Evolutionary conservation across 2,888 invertebrate genomes (phyloP), one percentile per base, ranked within the genome.

Genomic region (Chloromyia formosa): DNA sequence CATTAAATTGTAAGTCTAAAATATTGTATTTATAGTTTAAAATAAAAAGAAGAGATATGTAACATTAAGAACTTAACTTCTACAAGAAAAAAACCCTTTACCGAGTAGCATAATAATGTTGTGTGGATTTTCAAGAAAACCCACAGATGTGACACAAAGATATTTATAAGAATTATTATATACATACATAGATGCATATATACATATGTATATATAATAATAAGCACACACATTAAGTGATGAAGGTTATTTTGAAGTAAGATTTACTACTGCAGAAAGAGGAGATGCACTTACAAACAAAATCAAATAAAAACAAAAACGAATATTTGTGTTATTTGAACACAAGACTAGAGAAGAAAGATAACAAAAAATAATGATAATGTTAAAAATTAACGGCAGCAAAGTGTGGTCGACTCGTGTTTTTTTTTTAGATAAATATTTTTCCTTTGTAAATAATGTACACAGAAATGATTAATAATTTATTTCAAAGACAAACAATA

Each of bases 1-100:
- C 77, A 77, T 73, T 78, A 68, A 75, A 56, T 14, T 54, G 7
- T 58, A 72, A 72, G 72, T 42, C 22, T 16, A 58, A 56, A 71
- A 35, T 54, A 40, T 35, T 35, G 27, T 35, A 35, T 35, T 35
- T 35, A 35, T 35, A 35, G 27, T 35, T 35, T 4, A 35, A 35
- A 35, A 35, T 7, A 4, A 35, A 35, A 35, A 35, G 27, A 35
- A 35, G 27, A 35, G 27, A 35, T 35, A 2, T 35, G 27, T 35
- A 35, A 35, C 27, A 35, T 35, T 35, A 35, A 35, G 27, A 7
- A 35, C 27, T 4, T 35, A 7, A 35, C 27, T 4, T 35, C 27
- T 35, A 35, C 27, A 35, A 35, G 27, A 35, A 7, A 35, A 35
- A 60, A 60, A 27, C 23, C 7, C 27, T 60, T 23, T 60, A 23